Percentiles rank a stretch among this genome's conserved stretches.
These are phyloP conservation scores for Nymphalis c-album DNA, from an alignment of 2,888 invertebrate genomes.

Conservation along the genomic window DNA sequence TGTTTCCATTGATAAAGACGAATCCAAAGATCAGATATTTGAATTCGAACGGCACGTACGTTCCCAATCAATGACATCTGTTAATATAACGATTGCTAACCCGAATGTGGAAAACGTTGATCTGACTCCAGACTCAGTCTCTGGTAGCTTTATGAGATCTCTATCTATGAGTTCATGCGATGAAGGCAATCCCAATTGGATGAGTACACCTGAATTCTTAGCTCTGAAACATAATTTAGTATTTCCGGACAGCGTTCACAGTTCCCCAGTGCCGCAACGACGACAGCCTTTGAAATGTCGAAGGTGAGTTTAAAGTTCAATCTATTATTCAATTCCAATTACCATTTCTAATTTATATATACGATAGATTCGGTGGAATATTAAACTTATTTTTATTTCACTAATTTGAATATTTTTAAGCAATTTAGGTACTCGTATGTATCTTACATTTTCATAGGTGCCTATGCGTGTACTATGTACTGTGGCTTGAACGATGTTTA, in stretches of 20 bases:
- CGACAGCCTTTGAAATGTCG: constrained; percentile 84
- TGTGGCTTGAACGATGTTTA: too few species aligned
- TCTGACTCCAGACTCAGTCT: constrained; percentile 83
- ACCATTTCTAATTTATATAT: not conserved
- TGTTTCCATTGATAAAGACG: constrained; percentile 67
- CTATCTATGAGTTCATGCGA: constrained; percentile 85
- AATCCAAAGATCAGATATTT: constrained; percentile 65
- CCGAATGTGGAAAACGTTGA: constrained; percentile 87
- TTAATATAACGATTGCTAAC: constrained; percentile 86
- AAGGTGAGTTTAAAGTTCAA: constrained; percentile 59
- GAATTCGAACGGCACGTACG: constrained; percentile 73
- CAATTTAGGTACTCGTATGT: too few species aligned
- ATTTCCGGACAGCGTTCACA: constrained; percentile 90
- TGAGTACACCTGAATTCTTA: constrained; percentile 89
- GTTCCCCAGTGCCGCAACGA: constrained; percentile 87
- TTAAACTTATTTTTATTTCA: too few species aligned
- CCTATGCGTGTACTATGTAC: too few species aligned
- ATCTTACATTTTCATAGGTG: too few species aligned
- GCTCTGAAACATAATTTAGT: constrained; percentile 90
- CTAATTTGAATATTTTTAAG: too few species aligned
- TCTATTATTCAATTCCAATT: not conserved
- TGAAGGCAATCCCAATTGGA: constrained; percentile 89
- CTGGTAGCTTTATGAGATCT: constrained; percentile 82
- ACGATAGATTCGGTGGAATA: not conserved
- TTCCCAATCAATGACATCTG: constrained; percentile 83